Base-by-base conservation (phyloP, 2,888 invertebrate species). In the Mactromeris polynyma region DNA sequence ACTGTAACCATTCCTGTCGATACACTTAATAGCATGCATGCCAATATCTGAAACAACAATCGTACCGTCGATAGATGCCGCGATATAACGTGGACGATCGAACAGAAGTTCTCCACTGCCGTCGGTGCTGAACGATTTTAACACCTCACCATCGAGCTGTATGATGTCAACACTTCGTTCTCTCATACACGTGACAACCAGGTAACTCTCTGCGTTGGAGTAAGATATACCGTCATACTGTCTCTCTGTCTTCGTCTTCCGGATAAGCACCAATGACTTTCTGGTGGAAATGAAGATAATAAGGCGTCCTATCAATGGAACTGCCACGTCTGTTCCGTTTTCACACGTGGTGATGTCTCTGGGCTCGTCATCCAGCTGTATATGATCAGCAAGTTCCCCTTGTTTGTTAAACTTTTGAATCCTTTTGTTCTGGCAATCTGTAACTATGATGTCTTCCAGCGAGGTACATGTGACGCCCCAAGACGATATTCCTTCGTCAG, bases 401-500 rank as follows among this genome's bases (percentile, higher is more conserved):
- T 89, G 91, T 87, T 93, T 94, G 89, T 93, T 92, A 86, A 95
- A 95, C 85, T 95, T 95, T 86, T 95, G 95, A 77, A 95, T 93
- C 11, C 94, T 84, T 64, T 93, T 94, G 90, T 95, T 95, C 40
- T 94, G 93, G 82, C 95, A 94, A 87, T 95, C 95, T 11, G 94
- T 94, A 3, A 95, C 95, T 36, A 95, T 93, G 51, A 95, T 95
- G 54, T 95, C 95, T 77, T 95, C 95, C n/a, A 90, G 89, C 33
- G 93, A 86, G 0, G 94, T 95, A 82, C 95, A 95, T 9, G 95
- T 92, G 19, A 95, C 95, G 0, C 95, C 95, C 95, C 95, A 95
- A 2, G 91, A 92, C 2, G 94, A 93, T 31, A 94, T 82, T 2
- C 94, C 94, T 14, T 93, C 93, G 38, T 94, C 94, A 0, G 92